Evolutionary conservation across 2,888 invertebrate genomes (phyloP).

Genomic region (Leptopilina myrica): DNA sequence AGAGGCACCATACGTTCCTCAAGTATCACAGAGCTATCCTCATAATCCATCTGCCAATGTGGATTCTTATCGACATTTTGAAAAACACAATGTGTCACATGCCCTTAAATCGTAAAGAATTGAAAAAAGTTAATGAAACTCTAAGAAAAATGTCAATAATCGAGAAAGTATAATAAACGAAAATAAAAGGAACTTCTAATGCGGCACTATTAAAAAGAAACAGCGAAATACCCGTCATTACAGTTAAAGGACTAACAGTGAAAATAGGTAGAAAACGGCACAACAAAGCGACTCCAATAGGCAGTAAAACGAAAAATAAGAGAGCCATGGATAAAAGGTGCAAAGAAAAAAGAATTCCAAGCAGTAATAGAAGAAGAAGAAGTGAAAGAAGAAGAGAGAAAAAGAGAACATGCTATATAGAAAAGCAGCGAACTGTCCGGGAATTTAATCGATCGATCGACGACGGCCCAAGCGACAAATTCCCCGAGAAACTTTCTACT

Average conservation of each 20-base stretch:
- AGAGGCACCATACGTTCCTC: too few species aligned
- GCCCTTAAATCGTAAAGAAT: background rate
- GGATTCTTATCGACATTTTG: too few species aligned
- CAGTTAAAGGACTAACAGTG: constrained; percentile 22
- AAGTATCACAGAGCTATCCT: too few species aligned
- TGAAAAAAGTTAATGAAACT: background rate
- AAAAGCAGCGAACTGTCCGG: constrained; percentile 31
- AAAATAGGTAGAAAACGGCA: constrained; percentile 12
- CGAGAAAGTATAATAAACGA: background rate
- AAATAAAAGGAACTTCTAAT: background rate
- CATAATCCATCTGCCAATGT: too few species aligned
- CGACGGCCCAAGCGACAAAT: constrained; percentile 40
- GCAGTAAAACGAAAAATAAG: constrained; percentile 27
- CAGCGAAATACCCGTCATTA: constrained; percentile 29
- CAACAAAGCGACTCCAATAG: constrained; percentile 25
- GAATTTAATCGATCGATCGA: constrained; percentile 36
- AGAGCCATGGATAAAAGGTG: constrained; percentile 4
- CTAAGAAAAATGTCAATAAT: background rate
- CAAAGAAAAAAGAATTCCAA: background rate
- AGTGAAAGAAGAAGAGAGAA: background rate
- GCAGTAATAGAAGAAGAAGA: background rate
- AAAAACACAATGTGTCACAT: too few species aligned
- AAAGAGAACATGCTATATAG: constrained; percentile 11
- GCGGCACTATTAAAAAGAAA: constrained; percentile 10
- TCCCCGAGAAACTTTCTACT: constrained; percentile 46